Evolutionary conservation across 2,888 invertebrate species (phyloP).

Genomic region (Metopia argyrocephala): DNA sequence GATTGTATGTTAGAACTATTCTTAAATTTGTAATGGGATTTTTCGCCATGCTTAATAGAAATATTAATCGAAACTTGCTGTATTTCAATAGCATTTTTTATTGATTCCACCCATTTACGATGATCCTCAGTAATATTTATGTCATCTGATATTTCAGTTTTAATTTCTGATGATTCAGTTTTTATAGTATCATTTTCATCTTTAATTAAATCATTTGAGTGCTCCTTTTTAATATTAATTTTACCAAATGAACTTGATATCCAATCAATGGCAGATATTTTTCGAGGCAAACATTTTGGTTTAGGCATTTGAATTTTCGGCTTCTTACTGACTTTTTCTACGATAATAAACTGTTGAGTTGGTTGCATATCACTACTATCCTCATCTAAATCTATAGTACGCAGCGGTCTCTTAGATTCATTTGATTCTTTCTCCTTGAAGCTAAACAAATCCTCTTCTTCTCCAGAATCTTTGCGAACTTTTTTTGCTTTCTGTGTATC

Average conservation of each 20-base stretch:
- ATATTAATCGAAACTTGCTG: slow-evolving; percentile 58
- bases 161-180: slow-evolving; percentile 48
- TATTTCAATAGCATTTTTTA: slow-evolving; percentile 72
- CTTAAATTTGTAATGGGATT: slow-evolving; percentile 53
- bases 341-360: slow-evolving; percentile 66
- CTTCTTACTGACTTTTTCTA: slow-evolving; percentile 52
- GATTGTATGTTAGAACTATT: not conserved
- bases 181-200: slow-evolving; percentile 42
- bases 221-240: slow-evolving; percentile 66
- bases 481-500: slow-evolving; percentile 59
- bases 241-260: slow-evolving; percentile 71
- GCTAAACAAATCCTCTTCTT: slow-evolving; percentile 66
- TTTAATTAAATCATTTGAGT: slow-evolving; percentile 17
- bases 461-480: slow-evolving; percentile 46
- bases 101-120: slow-evolving; percentile 70
- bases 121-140: slow-evolving; percentile 58
- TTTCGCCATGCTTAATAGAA: slow-evolving; percentile 31
- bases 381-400: slow-evolving; percentile 33
- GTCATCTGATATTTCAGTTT: slow-evolving; percentile 44
- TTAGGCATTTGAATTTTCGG: slow-evolving; percentile 57
- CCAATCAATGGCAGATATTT: slow-evolving; percentile 71
- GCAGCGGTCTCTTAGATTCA: slow-evolving; percentile 1
- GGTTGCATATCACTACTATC: slow-evolving; percentile 62
- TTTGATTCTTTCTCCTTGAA: slow-evolving; percentile 59
- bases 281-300: slow-evolving; percentile 67